Conservation (phyloP, 2,797 vertebrate genomes). For the Serranus cabrilla region DNA sequence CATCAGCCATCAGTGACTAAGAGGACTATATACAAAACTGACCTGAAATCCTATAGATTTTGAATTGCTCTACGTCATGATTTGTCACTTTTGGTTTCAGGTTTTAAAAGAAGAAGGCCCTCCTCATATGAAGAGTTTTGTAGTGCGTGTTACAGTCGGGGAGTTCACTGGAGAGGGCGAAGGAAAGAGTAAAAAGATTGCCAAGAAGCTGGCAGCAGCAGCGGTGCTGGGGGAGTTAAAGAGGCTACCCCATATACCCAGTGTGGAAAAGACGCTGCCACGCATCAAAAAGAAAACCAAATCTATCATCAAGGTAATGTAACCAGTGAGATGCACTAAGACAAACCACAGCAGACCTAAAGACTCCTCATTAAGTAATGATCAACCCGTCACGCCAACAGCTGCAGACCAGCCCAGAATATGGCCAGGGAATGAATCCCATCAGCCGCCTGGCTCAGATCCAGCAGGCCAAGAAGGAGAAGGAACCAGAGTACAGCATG, state of each 20-base stretch:
- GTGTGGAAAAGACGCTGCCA: slow-evolving; percentile 93
- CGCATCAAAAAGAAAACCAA: slow-evolving; percentile 99
- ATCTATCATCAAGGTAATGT: slow-evolving; percentile 94
- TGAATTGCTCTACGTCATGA: too few relatives aligned
- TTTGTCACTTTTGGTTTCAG: slow-evolving; percentile 74
- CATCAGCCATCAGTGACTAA: too few relatives aligned
- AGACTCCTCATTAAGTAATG: slow-evolving; percentile 10
- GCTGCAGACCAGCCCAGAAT: slow-evolving; percentile 95
- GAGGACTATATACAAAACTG: too few relatives aligned
- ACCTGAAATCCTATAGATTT: too few relatives aligned
- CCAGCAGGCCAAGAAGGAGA: slow-evolving; percentile 99
- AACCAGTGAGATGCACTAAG: background rate
- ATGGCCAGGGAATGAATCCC: slow-evolving; percentile 98
- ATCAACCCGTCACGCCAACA: slow-evolving; percentile 69
- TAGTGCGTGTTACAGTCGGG: slow-evolving; percentile 94
- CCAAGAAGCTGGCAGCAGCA: slow-evolving; percentile 97
- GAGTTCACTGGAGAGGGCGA: slow-evolving; percentile 96
- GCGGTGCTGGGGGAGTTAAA: slow-evolving; percentile 93
- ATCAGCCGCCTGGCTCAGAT: slow-evolving; percentile 99
- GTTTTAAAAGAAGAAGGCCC: slow-evolving; percentile 97
- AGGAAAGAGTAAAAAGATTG: slow-evolving; percentile 99
- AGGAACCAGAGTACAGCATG: slow-evolving; percentile 95
- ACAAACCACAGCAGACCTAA: background rate
- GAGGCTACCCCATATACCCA: slow-evolving; percentile 93
- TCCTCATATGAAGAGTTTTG: slow-evolving; percentile 98